Evolutionary conservation across 2,888 invertebrate genomes (phyloP).

Genomic region (Cantharis lateralis): DNA sequence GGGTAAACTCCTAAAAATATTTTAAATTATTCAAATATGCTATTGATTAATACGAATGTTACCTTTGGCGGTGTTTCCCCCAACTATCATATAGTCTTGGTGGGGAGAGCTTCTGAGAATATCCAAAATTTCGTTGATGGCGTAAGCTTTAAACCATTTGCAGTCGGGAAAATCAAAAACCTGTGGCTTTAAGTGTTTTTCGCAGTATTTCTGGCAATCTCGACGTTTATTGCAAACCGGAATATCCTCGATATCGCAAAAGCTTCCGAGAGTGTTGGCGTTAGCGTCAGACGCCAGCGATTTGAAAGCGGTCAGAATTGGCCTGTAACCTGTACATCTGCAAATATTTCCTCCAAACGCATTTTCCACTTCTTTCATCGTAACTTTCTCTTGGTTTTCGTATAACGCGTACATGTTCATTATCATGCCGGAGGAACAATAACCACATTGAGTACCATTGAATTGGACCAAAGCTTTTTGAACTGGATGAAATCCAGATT

Average conservation of each 20-base stretch:
- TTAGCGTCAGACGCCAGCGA: slow-evolving; percentile 58
- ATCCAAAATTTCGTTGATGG: slow-evolving; percentile 61
- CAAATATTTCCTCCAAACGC: slow-evolving; percentile 48
- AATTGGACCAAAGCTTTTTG: slow-evolving; percentile 63
- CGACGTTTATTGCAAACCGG: slow-evolving; percentile 41
- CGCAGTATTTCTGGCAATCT: slow-evolving; percentile 50
- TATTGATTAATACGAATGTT: slow-evolving; percentile 31
- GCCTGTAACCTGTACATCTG: slow-evolving; percentile 71
- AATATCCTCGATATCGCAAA: slow-evolving; percentile 55
- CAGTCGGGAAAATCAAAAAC: slow-evolving; percentile 49
- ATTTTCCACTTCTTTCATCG: slow-evolving; percentile 68
- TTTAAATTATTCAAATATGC: background rate
- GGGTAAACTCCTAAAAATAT: slow-evolving; percentile 56
- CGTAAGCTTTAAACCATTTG: slow-evolving; percentile 64
- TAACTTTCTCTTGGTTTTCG: slow-evolving; percentile 52
- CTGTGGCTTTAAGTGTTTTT: slow-evolving; percentile 44
- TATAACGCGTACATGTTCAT: slow-evolving; percentile 71
- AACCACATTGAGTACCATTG: slow-evolving; percentile 72
- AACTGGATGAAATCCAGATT: slow-evolving; percentile 65
- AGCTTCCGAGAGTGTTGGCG: slow-evolving; percentile 42
- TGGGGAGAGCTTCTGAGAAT: slow-evolving; percentile 55
- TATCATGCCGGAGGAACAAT: slow-evolving; percentile 76
- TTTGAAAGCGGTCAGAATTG: slow-evolving; percentile 68
- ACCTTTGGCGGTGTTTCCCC: slow-evolving; percentile 80
- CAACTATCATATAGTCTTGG: slow-evolving; percentile 64